Percentiles rank a stretch among this genome's conserved stretches.
phyloP scores from a whole-genome alignment of 1,140 invertebrate species.

The Melipona quadrifasciata region DNA sequence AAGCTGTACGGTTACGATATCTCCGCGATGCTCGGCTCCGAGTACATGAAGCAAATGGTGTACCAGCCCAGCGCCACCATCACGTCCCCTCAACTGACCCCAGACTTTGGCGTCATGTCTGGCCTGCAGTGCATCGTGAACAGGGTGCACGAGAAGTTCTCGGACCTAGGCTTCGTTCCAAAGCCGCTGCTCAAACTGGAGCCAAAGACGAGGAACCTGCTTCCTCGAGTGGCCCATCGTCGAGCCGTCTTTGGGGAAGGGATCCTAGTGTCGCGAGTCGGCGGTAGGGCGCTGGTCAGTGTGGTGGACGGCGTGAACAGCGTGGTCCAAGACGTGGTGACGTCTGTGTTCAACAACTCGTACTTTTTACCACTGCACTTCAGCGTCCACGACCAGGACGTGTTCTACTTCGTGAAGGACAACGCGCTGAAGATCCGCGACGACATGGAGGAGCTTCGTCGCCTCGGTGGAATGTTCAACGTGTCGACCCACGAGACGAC shows the following conservation, averaged over 20 bases:
- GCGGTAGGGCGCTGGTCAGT: slow-evolving; percentile 90
- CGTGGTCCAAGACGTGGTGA: slow-evolving; percentile 95
- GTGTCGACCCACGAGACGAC: slow-evolving; percentile 95
- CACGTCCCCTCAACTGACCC: slow-evolving; percentile 89
- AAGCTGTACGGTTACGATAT: slow-evolving; percentile 94
- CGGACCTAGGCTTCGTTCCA: slow-evolving; percentile 91
- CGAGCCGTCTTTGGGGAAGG: slow-evolving; percentile 94
- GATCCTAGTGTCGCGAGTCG: slow-evolving; percentile 91
- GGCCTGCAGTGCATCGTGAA: slow-evolving; percentile 93
- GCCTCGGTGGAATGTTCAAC: slow-evolving; percentile 95
- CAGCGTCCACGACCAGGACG: slow-evolving; percentile 94
- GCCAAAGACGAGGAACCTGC: slow-evolving; percentile 89
- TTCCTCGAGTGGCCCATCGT: slow-evolving; percentile 91
- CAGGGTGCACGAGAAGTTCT: slow-evolving; percentile 90
- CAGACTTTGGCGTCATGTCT: slow-evolving; percentile 93
- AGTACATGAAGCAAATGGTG: slow-evolving; percentile 89
- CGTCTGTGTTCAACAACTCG: slow-evolving; percentile 96
- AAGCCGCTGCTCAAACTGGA: slow-evolving; percentile 91
- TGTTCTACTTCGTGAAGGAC: slow-evolving; percentile 97
- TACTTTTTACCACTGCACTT: slow-evolving; percentile 95
- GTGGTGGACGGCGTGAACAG: slow-evolving; percentile 92
- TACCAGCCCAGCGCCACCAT: slow-evolving; percentile 89
- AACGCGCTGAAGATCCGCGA: slow-evolving; percentile 93
- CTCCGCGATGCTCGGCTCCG: slow-evolving; percentile 91
- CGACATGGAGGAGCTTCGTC: slow-evolving; percentile 92